Evolutionary conservation across 2,888 invertebrate species (phyloP).

Genomic region (Ypsolopha sequella): DNA sequence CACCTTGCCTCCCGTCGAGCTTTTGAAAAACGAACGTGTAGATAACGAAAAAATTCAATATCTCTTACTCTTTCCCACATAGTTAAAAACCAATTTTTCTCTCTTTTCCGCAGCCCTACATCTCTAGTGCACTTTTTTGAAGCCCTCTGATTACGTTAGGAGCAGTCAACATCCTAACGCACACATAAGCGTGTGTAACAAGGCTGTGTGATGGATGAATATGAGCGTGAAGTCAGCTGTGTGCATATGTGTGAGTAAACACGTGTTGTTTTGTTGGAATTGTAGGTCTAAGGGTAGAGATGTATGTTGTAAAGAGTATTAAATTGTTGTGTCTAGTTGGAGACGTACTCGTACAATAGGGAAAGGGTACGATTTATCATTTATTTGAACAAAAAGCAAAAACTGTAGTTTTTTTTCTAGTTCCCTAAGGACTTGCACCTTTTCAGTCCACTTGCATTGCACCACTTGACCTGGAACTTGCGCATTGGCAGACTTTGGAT

Average conservation of each 20-base stretch:
- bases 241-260: slow-evolving; percentile 21
- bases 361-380: too few species aligned
- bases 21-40: slow-evolving; percentile 51
- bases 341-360: neutral
- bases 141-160: slow-evolving; percentile 54
- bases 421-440: too few species aligned
- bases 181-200: slow-evolving; percentile 18
- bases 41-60: slow-evolving; percentile 35
- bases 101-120: slow-evolving; percentile 34
- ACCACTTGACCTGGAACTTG: too few species aligned
- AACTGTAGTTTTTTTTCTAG: too few species aligned
- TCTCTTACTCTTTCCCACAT: slow-evolving; percentile 23
- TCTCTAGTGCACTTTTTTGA: slow-evolving; percentile 56
- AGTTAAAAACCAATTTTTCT: slow-evolving; percentile 12
- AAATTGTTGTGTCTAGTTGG: neutral
- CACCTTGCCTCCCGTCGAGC: slow-evolving; percentile 21
- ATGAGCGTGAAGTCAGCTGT: slow-evolving; percentile 57
- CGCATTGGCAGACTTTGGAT: too few species aligned
- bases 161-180: slow-evolving; percentile 42
- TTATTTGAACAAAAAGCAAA: too few species aligned
- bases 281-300: neutral
- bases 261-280: slow-evolving; percentile 17
- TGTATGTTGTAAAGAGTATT: neutral
- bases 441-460: too few species aligned
- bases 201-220: neutral